Evolutionary conservation across 2,113 vertebrate genomes (phyloP).

Genomic region (Marcusenius ussheri): DNA sequence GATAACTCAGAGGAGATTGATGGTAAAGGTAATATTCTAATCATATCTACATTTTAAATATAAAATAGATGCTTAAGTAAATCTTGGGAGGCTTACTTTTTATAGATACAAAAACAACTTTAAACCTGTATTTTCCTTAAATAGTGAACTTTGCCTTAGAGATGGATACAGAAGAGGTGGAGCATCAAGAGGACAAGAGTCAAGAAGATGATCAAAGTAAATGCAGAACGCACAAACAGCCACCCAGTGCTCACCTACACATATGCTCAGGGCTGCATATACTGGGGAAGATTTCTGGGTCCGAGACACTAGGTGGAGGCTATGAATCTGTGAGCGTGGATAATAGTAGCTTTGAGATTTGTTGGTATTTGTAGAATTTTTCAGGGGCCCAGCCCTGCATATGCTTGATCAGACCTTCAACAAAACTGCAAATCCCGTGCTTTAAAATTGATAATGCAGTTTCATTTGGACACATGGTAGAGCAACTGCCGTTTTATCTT

Average conservation of each 20-base stretch:
- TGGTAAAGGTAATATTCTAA: slow-evolving; percentile 44
- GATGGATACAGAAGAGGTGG: slow-evolving; percentile 26
- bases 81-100: neutral
- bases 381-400: neutral
- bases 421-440: neutral
- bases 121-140: neutral
- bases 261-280: neutral
- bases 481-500: neutral
- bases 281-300: neutral
- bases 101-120: neutral
- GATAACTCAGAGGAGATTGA: slow-evolving; percentile 52
- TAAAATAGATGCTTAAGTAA: neutral
- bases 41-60: neutral
- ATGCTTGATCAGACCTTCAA: neutral
- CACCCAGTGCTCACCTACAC: neutral
- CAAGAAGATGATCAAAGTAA: slow-evolving; percentile 37
- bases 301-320: neutral
- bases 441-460: neutral
- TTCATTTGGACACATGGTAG: neutral
- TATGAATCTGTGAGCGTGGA: neutral
- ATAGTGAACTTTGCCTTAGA: slow-evolving; percentile 53
- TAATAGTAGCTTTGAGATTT: neutral
- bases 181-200: slow-evolving; percentile 29
- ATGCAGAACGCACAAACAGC: neutral
- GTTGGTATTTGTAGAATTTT: neutral